These are phyloP conservation scores for Eristalinus sepulchralis DNA, from an alignment of 2,888 invertebrate genomes.

Conservation along the genomic window DNA sequence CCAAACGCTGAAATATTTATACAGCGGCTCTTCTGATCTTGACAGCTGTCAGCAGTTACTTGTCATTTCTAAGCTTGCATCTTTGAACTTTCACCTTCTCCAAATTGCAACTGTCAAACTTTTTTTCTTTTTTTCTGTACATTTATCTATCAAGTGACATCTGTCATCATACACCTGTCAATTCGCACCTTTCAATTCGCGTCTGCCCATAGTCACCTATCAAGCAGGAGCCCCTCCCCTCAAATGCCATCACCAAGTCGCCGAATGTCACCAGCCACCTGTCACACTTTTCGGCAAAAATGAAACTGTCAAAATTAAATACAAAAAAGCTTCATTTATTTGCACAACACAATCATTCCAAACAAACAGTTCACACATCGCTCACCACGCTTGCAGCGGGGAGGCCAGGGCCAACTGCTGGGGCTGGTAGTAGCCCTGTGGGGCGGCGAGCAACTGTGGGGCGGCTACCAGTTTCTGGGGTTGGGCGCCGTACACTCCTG, in stretches of 20 bases:
- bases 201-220: not conserved
- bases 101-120: not conserved
- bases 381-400: conserved; percentile 53
- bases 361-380: not conserved
- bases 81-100: no score
- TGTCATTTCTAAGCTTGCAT: no score
- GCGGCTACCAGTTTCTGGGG: conserved; percentile 26
- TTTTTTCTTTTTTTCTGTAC: no score
- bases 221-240: not conserved
- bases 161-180: not conserved
- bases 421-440: conserved; percentile 51
- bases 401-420: conserved; percentile 56
- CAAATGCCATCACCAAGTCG: no score
- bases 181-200: not conserved
- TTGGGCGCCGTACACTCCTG: conserved; percentile 29
- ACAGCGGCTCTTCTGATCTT: not conserved
- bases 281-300: not conserved
- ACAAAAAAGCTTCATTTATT: conserved; percentile 26
- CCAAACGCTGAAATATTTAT: not conserved
- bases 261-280: not conserved
- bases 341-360: conserved; percentile 18
- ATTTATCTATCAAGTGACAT: not conserved
- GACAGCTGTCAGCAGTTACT: not conserved
- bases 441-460: conserved; percentile 20
- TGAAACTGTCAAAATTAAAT: conserved; percentile 9